Percentiles rank a stretch among this genome's conserved stretches.
phyloP scores from a whole-genome alignment of 64 coral and sea anemone species.

The Acropora yongei region DNA sequence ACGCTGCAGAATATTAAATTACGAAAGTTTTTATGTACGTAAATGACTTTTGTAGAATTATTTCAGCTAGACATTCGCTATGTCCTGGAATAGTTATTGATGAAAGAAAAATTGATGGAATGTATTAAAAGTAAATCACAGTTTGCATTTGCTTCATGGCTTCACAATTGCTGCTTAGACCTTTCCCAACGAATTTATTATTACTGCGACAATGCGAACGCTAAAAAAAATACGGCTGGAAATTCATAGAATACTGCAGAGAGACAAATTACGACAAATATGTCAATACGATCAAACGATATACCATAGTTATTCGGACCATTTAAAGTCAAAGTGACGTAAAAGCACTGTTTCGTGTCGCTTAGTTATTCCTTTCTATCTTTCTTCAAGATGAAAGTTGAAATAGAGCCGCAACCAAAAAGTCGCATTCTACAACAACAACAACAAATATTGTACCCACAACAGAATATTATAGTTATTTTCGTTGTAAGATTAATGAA shows the following conservation, averaged over 20 bases:
- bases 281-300: neutral
- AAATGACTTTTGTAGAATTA: too few relatives aligned
- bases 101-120: too few relatives aligned
- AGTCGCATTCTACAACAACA: neutral
- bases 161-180: too few relatives aligned
- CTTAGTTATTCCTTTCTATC: neutral
- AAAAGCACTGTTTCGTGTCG: neutral
- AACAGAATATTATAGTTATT: too few relatives aligned
- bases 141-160: too few relatives aligned
- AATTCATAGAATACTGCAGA: neutral
- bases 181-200: too few relatives aligned
- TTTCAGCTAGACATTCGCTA: too few relatives aligned
- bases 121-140: too few relatives aligned
- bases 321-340: neutral
- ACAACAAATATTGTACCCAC: neutral
- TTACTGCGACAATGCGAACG: neutral
- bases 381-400: neutral
- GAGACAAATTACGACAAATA: too few relatives aligned
- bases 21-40: too few relatives aligned
- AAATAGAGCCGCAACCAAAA: neutral
- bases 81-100: too few relatives aligned
- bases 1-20: neutral
- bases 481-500: too few relatives aligned
- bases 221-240: neutral
- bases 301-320: neutral